Evolutionary conservation across 2,113 vertebrate genomes (phyloP).

Genomic region (Peromyscus maniculatus): DNA sequence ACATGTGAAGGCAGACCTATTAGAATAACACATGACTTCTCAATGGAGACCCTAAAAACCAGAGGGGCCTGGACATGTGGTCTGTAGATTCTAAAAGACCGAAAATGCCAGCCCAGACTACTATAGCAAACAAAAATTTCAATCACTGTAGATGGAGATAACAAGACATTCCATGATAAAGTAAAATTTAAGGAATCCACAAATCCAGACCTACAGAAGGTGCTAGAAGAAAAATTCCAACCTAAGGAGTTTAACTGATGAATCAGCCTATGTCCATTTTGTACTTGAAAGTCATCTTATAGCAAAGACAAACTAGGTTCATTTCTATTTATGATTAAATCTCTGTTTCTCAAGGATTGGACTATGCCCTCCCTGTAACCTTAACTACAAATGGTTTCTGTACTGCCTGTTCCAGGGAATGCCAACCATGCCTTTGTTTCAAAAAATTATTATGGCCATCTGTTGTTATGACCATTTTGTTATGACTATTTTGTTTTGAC

Average conservation of each 20-base stretch:
- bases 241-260: background rate
- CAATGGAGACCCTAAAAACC: background rate
- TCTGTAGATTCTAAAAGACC: background rate
- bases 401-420: background rate
- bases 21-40: background rate
- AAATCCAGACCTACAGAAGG: background rate
- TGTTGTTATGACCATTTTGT: background rate
- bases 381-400: background rate
- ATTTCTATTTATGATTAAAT: background rate
- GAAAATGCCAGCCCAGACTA: background rate
- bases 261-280: background rate
- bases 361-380: background rate
- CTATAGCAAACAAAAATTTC: background rate
- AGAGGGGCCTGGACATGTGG: background rate
- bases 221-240: background rate
- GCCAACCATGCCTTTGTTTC: background rate
- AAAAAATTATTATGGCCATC: background rate
- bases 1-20: background rate
- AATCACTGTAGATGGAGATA: background rate
- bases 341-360: background rate
- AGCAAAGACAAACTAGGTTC: background rate
- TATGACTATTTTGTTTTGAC: background rate
- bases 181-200: background rate
- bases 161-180: background rate
- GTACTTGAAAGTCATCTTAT: background rate